phyloP scores from a whole-genome alignment of 35 echinoderm and acorn worm species.

The Lytechinus pictus region DNA sequence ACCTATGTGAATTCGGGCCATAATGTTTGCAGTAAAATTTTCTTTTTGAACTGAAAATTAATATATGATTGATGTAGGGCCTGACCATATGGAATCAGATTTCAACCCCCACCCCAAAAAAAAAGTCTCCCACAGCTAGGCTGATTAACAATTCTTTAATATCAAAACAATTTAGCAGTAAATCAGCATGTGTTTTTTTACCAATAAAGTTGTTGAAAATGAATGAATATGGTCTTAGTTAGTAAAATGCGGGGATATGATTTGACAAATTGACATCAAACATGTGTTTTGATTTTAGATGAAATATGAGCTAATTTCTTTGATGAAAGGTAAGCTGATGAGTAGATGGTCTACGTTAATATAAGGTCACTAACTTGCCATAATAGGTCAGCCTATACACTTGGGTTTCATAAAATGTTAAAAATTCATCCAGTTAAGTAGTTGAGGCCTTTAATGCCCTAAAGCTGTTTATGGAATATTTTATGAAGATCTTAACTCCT shows the following conservation, averaged over 20 bases:
- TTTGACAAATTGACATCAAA: background rate
- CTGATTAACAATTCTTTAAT: background rate
- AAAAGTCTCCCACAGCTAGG: background rate
- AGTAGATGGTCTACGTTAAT: background rate
- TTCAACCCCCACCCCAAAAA: background rate
- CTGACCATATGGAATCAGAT: background rate
- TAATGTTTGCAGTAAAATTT: too few species aligned
- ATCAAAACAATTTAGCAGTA: background rate
- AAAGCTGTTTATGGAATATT: too few species aligned
- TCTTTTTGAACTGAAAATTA: too few species aligned
- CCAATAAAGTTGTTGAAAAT: background rate
- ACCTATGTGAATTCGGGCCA: too few species aligned
- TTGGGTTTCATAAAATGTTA: background rate
- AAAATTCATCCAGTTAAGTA: too few species aligned
- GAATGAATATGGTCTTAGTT: background rate
- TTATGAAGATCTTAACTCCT: too few species aligned
- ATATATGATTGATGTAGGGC: background rate
- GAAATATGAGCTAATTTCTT: background rate
- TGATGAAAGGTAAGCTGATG: background rate
- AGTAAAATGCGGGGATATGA: background rate
- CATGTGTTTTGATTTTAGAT: background rate
- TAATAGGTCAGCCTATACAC: background rate
- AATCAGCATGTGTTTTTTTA: background rate
- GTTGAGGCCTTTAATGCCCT: too few species aligned
- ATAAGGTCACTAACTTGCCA: background rate